phyloP scores from a whole-genome alignment of 2,797 vertebrate genomes.

The Diplodus puntazzo region DNA sequence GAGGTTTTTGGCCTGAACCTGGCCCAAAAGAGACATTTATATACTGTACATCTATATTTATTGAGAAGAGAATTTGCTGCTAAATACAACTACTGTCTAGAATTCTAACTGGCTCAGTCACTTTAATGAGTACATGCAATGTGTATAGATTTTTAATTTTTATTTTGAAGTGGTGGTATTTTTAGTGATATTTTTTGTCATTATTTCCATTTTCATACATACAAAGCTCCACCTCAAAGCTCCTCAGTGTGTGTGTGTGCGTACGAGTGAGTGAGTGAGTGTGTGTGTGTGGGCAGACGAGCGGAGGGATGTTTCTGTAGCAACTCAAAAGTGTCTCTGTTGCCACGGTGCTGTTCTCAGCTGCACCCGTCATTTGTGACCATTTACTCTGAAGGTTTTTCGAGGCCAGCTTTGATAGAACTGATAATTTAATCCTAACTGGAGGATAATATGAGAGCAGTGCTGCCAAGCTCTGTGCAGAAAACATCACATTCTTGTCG shows the following conservation, averaged over 20 bases:
- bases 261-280: conserved; percentile 18
- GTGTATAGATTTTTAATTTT: conserved; percentile 86
- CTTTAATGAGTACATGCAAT: conserved; percentile 86
- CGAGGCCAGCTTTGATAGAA: conserved; percentile 54
- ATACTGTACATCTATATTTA: conserved; percentile 96
- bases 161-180: conserved; percentile 75
- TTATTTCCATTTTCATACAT: conserved; percentile 70
- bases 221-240: conserved; percentile 52
- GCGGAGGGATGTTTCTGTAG: conserved; percentile 56
- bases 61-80: conserved; percentile 94
- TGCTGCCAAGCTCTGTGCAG: conserved; percentile 33
- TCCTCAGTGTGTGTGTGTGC: conserved; percentile 30
- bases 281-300: conserved; percentile 27
- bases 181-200: conserved; percentile 54
- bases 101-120: conserved; percentile 85
- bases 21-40: conserved; percentile 79
- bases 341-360: conserved; percentile 39
- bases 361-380: conserved; percentile 46
- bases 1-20: conserved; percentile 56
- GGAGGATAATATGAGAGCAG: conserved; percentile 45
- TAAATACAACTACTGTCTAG: conserved; percentile 98
- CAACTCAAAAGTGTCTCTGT: conserved; percentile 50
- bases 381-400: conserved; percentile 58
- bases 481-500: conserved; percentile 40
- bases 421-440: conserved; percentile 38